Evolutionary conservation across 2,113 vertebrate genomes (phyloP).

Genomic region (Chlamydotis undulata): DNA sequence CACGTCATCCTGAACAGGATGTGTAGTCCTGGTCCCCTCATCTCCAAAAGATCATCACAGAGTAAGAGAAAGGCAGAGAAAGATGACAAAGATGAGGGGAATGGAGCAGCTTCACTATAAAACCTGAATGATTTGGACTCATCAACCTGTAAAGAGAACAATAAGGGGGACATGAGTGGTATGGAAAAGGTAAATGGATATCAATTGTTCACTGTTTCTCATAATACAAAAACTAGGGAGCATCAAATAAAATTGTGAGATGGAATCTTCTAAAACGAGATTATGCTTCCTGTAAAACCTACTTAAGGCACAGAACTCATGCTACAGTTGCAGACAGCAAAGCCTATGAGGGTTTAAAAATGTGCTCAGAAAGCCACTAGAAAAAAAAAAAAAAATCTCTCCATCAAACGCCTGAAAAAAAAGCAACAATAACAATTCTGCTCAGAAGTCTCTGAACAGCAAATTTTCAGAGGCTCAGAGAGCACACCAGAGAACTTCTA

Average conservation of each 20-base stretch:
- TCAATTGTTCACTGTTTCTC: neutral
- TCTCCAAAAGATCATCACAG: neutral
- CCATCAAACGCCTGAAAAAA: neutral
- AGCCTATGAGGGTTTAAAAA: neutral
- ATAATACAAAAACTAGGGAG: neutral
- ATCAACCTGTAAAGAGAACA: neutral
- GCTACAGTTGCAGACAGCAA: neutral
- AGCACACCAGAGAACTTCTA: neutral
- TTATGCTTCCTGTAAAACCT: neutral
- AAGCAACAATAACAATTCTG: neutral
- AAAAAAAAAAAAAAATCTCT: neutral
- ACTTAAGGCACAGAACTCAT: neutral
- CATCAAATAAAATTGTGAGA: neutral
- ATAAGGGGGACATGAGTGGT: neutral
- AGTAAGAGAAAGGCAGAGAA: neutral
- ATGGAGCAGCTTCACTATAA: neutral
- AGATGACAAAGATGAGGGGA: neutral
- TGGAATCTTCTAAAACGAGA: neutral
- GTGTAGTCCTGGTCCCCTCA: neutral
- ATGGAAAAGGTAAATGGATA: neutral
- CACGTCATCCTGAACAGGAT: neutral
- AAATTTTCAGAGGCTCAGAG: neutral
- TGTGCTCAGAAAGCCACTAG: neutral
- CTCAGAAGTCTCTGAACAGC: neutral
- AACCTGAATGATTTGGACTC: neutral